Base-by-base conservation (phyloP, 2,888 invertebrate genomes). In the Aphidoletes aphidimyza region DNA sequence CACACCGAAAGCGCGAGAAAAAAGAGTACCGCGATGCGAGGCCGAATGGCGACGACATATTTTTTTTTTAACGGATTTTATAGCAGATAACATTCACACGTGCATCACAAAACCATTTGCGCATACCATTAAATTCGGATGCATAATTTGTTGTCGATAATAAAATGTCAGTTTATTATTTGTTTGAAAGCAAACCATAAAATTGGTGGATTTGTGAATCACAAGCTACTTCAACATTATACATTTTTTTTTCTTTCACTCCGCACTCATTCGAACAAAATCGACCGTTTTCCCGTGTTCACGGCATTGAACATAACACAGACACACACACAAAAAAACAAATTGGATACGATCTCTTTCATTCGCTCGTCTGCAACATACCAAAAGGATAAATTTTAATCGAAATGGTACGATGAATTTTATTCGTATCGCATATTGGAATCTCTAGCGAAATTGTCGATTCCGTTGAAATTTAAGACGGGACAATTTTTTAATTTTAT, bases 321-420 rank as follows among this genome's bases (percentile, higher is more conserved):
- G n/a, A n/a, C n/a, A n/a, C n/a, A n/a, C n/a, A n/a, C n/a, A n/a
- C n/a, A n/a, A n/a, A n/a, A n/a, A n/a, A n/a, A n/a, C n/a, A 69
- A 69, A 69, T 22, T 54, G 54, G 22, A 54, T 54, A 54, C 54
- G 54, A 54, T 54, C 54, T 54, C 26, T 69, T n/a, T 30, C 69
- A 14, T 2, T 26, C 5, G 3, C 69, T 30, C 69, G 17, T 14
- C n/a, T 26, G 11, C 42, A 42, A 2, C 69, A 14, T 69, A 17
- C 9, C 22, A 69, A 69, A 69, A 69, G 30, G 69, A 69, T 69
- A 69, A n/a, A 5, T 11, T 69, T 69, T 30, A 30, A 69, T 69
- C 69, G 69, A 69, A 69, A 69, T 69, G 69, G 69, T 69, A 30
- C 69, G 69, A 69, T 69, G 69, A 69, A 69, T 69, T 54, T 54